These are phyloP conservation scores for Eupsilia transversa DNA, from an alignment of 2,888 invertebrate species.

Conservation along the genomic window DNA sequence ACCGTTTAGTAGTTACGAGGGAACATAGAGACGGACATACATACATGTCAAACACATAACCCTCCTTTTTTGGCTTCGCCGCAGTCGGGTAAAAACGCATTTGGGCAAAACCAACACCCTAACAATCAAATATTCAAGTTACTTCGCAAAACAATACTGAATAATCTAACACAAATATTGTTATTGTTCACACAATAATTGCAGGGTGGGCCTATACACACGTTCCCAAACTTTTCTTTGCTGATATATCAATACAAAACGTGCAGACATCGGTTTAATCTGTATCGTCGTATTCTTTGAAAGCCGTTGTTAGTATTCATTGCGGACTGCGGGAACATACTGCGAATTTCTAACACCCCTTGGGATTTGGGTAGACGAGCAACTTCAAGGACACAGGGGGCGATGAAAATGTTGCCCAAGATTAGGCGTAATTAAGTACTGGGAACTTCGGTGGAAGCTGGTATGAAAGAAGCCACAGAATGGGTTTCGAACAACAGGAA, in stretches of 20 bases:
- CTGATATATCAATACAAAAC: conserved; percentile 64
- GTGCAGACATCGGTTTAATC: conserved; percentile 66
- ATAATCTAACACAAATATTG: conserved; percentile 54
- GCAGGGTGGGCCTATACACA: conserved; percentile 33
- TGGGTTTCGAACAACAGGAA: too few relatives aligned
- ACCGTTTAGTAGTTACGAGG: too few relatives aligned
- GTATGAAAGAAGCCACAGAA: too few relatives aligned
- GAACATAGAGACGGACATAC: too few relatives aligned
- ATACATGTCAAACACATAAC: too few relatives aligned
- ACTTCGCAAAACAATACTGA: conserved; percentile 20
- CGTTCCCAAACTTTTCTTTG: conserved; percentile 46
- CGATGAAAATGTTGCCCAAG: conserved; percentile 34
- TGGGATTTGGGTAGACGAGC: conserved; percentile 51
- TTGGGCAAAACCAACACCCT: conserved; percentile 3
- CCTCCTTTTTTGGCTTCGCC: too few relatives aligned
- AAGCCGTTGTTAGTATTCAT: conserved; percentile 68
- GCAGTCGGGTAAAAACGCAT: too few relatives aligned
- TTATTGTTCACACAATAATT: conserved; percentile 49
- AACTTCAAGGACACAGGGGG: not conserved
- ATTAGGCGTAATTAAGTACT: not conserved
- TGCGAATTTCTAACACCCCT: conserved; percentile 66
- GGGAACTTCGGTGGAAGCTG: too few relatives aligned
- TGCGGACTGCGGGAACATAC: conserved; percentile 63
- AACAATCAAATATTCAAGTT: conserved; percentile 13
- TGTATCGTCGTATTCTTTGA: conserved; percentile 68